Base-by-base conservation (phyloP, 2,888 invertebrate genomes). In the Drosophila prostipennis region DNA sequence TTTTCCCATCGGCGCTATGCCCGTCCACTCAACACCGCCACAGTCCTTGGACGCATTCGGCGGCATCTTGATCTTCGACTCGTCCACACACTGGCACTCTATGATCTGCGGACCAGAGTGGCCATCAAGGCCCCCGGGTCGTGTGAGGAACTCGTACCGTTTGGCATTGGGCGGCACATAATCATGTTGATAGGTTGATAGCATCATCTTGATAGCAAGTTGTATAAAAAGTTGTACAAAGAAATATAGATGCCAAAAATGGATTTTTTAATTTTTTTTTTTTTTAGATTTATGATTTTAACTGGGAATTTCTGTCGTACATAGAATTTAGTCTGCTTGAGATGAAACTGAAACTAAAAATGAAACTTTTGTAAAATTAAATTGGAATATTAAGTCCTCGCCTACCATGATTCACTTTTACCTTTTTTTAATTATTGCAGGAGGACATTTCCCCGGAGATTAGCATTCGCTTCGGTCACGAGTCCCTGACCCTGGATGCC, bases 371-470 rank as follows among this genome's bases (percentile, higher is more conserved):
- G 16, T 16, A 11, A 8, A 19, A 8, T 51, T 40, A 11, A 6
- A 32, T n/a, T 3, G 45, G 52, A 78, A 39, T 46, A 43, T 29
- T 36, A 29, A 43, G 0, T 7, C 74, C 0, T 36, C 13, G 74
- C 45, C 53, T 68, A 46, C 60, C 39, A 32, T 36, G 45, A 26
- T 53, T 40, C 0, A 37, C 19, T 52, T 11, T 57, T 14, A 10
- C 0, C 3, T 3, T 16, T 8, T 8, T 29, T 11, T 2, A 4
- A 4, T 51, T 49, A 46, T 54, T 54, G 2, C 52, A 92, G 91
- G 92, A 92, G 80, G 92, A 92, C 57, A 90, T 90, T 71, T 90
- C 91, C 19, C 92, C 92, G 0, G 92, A 92, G 76, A 91, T 92
- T 16, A 91, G 80, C 58, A 90, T 92, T 57, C 91, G 92, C 14